Percentiles rank a stretch among this genome's conserved stretches.
These are phyloP conservation scores for Misgurnus anguillicaudatus DNA, from an alignment of 2,113 vertebrate species.

Conservation along the genomic window DNA sequence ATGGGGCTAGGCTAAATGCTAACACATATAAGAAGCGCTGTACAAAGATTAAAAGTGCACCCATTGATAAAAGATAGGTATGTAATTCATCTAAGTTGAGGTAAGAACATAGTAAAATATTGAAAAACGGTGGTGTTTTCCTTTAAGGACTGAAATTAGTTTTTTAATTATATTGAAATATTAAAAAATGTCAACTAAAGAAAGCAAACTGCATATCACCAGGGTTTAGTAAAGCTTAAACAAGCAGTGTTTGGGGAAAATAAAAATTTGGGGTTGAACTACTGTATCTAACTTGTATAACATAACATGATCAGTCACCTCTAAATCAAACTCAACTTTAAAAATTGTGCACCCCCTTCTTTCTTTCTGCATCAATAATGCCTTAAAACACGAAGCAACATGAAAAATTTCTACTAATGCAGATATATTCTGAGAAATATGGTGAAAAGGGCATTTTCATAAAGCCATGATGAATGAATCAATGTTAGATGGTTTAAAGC, in stretches of 20 bases:
- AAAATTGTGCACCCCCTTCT: not conserved
- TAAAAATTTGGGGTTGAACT: not conserved
- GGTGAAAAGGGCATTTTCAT: not conserved
- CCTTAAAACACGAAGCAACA: not conserved
- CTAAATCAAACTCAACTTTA: not conserved
- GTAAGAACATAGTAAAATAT: too few species aligned
- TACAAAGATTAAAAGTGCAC: too few species aligned
- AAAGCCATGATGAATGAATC: conserved; percentile 21
- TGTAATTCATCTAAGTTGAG: too few species aligned
- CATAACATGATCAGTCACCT: not conserved
- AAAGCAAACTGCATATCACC: conserved; percentile 7
- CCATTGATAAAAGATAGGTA: too few species aligned
- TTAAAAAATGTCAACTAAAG: conserved; percentile 29
- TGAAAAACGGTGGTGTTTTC: not conserved
- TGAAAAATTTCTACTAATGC: not conserved
- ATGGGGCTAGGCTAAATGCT: too few species aligned
- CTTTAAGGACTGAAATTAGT: conserved; percentile 16
- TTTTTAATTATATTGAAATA: conserved; percentile 33
- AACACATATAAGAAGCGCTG: too few species aligned
- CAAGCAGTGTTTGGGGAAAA: not conserved
- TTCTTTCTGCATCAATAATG: too few species aligned
- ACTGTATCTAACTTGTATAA: not conserved
- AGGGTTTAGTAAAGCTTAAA: conserved; percentile 4
- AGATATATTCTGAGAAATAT: not conserved
- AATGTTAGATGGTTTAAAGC: conserved; percentile 9